A percentile compares a stretch with the other conserved stretches of the same genome.
Evolutionary conservation across 2,797 vertebrate genomes (phyloP).

Genomic region (Menidia menidia): DNA sequence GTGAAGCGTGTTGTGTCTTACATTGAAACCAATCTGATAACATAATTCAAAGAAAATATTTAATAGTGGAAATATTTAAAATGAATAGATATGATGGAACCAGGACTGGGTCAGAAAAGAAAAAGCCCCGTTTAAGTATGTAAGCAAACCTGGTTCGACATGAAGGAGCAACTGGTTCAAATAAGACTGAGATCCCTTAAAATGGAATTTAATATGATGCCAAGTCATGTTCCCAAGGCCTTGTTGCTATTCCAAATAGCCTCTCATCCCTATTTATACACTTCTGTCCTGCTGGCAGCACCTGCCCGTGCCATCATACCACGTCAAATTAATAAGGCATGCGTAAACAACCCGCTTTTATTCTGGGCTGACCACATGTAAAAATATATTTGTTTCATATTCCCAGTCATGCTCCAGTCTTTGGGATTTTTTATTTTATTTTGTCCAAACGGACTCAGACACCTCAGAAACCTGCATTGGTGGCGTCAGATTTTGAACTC

Average conservation of each 20-base stretch:
- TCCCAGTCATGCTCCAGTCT: slow-evolving; percentile 56
- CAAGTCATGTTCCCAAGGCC: slow-evolving; percentile 63
- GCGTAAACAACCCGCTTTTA: slow-evolving; percentile 58
- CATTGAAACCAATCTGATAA: not conserved
- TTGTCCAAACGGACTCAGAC: slow-evolving; percentile 32
- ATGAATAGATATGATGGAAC: too few species aligned
- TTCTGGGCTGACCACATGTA: slow-evolving; percentile 52
- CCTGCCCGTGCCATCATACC: slow-evolving; percentile 54
- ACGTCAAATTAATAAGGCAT: slow-evolving; percentile 57
- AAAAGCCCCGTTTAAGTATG: not conserved
- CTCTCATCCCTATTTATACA: slow-evolving; percentile 65
- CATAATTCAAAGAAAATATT: not conserved
- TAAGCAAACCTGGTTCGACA: not conserved
- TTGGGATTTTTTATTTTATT: slow-evolving; percentile 49
- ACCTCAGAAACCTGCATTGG: slow-evolving; percentile 1
- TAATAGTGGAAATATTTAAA: too few species aligned
- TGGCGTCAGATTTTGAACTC: slow-evolving; percentile 24
- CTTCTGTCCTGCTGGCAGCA: slow-evolving; percentile 41
- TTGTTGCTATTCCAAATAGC: slow-evolving; percentile 52
- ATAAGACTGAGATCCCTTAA: slow-evolving; percentile 36
- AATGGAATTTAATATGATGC: slow-evolving; percentile 66
- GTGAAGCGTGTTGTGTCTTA: not conserved
- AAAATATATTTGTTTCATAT: slow-evolving; percentile 58
- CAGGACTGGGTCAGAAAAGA: not conserved
- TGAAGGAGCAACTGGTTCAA: not conserved